Conservation (phyloP, 2,797 vertebrate species). For the Betta splendens region DNA sequence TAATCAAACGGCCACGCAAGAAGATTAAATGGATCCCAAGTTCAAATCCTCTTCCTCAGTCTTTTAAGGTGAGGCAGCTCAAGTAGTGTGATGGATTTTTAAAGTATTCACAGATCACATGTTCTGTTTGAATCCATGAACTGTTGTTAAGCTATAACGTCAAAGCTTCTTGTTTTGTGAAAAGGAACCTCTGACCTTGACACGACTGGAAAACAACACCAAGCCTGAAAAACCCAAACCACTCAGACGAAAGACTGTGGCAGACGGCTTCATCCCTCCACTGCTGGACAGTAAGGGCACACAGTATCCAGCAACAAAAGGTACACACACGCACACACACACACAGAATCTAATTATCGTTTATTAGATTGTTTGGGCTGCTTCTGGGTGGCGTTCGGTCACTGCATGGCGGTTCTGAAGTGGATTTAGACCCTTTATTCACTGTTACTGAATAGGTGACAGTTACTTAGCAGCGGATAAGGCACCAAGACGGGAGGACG, state of each 20-base stretch:
- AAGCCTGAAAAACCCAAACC: slow-evolving; percentile 96
- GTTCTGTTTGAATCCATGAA: neutral
- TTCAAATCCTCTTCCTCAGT: slow-evolving; percentile 93
- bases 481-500: no score
- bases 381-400: no score
- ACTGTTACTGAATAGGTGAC: no score
- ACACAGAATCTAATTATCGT: neutral
- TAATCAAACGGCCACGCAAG: slow-evolving; percentile 94
- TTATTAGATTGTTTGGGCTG: neutral
- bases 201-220: slow-evolving; percentile 90
- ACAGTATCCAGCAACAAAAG: slow-evolving; percentile 84
- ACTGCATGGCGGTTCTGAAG: no score
- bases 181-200: slow-evolving; percentile 89
- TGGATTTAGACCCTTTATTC: no score
- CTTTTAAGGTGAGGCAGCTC: slow-evolving; percentile 85
- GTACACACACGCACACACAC: slow-evolving; percentile 22
- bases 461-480: no score
- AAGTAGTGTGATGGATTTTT: neutral
- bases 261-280: slow-evolving; percentile 90
- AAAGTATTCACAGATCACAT: neutral
- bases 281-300: slow-evolving; percentile 89
- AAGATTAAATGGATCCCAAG: slow-evolving; percentile 98
- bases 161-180: slow-evolving; percentile 20
- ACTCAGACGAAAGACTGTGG: slow-evolving; percentile 88
- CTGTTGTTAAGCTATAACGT: slow-evolving; percentile 1